Percentiles rank a stretch among this genome's conserved stretches.
phyloP scores from a whole-genome alignment of 2,888 invertebrate genomes.

The Chalcis sispes region DNA sequence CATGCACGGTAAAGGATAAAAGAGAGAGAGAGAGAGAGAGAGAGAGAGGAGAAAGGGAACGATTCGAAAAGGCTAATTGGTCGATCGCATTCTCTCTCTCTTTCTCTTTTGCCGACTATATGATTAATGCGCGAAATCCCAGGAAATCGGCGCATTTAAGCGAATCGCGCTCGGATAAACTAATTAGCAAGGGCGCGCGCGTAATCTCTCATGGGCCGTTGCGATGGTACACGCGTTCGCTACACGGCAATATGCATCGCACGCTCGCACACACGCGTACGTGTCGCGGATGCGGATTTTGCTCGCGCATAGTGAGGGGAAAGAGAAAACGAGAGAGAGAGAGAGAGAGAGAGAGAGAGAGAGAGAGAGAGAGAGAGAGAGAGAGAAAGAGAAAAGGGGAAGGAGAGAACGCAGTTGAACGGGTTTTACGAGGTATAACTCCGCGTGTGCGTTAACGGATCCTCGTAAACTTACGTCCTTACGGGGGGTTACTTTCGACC shows the following conservation, averaged over 20 bases:
- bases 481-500: no score
- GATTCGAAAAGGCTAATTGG: conserved; percentile 42
- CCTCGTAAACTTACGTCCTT: conserved; percentile 53
- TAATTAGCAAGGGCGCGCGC: conserved; percentile 70
- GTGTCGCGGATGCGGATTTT: neutral
- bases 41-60: no score
- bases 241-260: conserved; percentile 13
- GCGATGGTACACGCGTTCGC: no score
- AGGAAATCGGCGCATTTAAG: conserved; percentile 63
- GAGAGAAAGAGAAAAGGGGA: no score
- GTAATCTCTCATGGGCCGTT: conserved; percentile 37
- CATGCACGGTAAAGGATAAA: conserved; percentile 15
- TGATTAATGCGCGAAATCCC: conserved; percentile 42
- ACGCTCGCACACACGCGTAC: neutral
- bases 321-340: no score
- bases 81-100: conserved; percentile 27
- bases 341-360: no score
- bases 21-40: no score
- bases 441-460: conserved; percentile 48
- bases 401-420: conserved; percentile 1
- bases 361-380: no score
- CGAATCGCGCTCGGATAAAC: conserved; percentile 68
- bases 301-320: no score
- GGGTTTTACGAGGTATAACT: conserved; percentile 48
- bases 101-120: conserved; percentile 5